Conservation (phyloP, 2,888 invertebrate genomes). For the Ashinkailepas kermadecensis region DNA sequence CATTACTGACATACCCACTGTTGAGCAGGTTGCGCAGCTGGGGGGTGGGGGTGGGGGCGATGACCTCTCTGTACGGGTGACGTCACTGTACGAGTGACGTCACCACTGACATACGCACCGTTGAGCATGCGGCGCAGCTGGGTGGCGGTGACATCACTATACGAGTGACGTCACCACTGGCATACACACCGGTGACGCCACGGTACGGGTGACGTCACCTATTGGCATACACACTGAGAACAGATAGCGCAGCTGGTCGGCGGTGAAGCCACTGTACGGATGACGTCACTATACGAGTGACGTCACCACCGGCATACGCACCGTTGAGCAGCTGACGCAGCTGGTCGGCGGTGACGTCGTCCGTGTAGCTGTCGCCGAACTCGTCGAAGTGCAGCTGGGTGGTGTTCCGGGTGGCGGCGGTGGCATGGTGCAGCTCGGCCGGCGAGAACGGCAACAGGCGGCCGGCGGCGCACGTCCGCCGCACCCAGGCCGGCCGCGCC, state of each 20-base stretch:
- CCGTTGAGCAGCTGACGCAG: background rate
- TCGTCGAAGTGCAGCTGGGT: constrained; percentile 29
- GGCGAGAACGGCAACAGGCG: constrained; percentile 32
- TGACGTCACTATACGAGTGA: background rate
- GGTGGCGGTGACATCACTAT: background rate
- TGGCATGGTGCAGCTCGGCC: constrained; percentile 26
- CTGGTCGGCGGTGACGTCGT: background rate
- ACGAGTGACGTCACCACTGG: background rate
- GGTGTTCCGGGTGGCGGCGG: constrained; percentile 18
- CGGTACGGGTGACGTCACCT: background rate
- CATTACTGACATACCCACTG: too few relatives aligned
- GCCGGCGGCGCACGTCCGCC: constrained; percentile 19
- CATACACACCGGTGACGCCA: background rate
- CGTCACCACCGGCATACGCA: background rate
- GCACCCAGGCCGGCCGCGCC: constrained; percentile 32
- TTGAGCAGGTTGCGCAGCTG: too few relatives aligned
- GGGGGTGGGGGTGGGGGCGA: too few relatives aligned
- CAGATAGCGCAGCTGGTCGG: too few relatives aligned
- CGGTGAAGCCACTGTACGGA: background rate
- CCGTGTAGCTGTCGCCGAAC: constrained; percentile 32
- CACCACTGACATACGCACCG: too few relatives aligned
- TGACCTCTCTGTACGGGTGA: too few relatives aligned
- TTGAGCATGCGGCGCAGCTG: too few relatives aligned
- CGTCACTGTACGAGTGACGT: too few relatives aligned
- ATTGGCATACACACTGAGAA: too few relatives aligned